Base-by-base conservation (phyloP, 1,140 invertebrate species). In the Drosophila ironensis region DNA sequence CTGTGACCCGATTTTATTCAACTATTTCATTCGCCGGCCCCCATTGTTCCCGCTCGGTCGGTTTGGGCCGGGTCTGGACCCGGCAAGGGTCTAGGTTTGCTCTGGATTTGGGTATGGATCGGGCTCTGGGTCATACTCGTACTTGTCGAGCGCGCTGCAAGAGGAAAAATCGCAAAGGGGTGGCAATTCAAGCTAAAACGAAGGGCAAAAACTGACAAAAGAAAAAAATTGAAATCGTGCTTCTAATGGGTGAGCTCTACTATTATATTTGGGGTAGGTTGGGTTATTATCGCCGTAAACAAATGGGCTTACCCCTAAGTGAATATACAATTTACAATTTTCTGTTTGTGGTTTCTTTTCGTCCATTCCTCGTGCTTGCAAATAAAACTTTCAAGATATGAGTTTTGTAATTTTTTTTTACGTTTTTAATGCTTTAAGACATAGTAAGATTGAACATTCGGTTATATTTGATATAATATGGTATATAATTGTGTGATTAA, bases 1-100 rank as follows among this genome's bases (percentile, higher is more conserved):
- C 80, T 84, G 70, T 82, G 78, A 69, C 78, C 78, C 80, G 78
- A 84, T 84, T 81, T 73, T 84, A 57, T 73, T 64, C n/a, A n/a
- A n/a, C 73, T 78, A 78, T 50, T 80, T 40, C 37, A 37, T 46
- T 63, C 25, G 51, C 51, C 28, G 25, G 33, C 17, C 40, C 17
- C 40, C 44, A 60, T 60, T 60, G 56, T 57, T 57, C 37, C 22
- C n/a, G n/a, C n/a, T n/a, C n/a, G n/a, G n/a, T n/a, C n/a, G n/a
- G n/a, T n/a, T n/a, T n/a, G n/a, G n/a, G n/a, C n/a, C n/a, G n/a
- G n/a, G n/a, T n/a, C n/a, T n/a, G n/a, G n/a, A n/a, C n/a, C n/a
- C n/a, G n/a, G n/a, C n/a, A n/a, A n/a, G n/a, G n/a, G n/a, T n/a
- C n/a, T n/a, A n/a, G n/a, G n/a, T n/a, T n/a, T n/a, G n/a, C n/a